Percentiles rank a stretch among this genome's conserved stretches.
These are phyloP conservation scores for Molossus molossus DNA, from an alignment of 2,797 vertebrate species.

Conservation along the genomic window DNA sequence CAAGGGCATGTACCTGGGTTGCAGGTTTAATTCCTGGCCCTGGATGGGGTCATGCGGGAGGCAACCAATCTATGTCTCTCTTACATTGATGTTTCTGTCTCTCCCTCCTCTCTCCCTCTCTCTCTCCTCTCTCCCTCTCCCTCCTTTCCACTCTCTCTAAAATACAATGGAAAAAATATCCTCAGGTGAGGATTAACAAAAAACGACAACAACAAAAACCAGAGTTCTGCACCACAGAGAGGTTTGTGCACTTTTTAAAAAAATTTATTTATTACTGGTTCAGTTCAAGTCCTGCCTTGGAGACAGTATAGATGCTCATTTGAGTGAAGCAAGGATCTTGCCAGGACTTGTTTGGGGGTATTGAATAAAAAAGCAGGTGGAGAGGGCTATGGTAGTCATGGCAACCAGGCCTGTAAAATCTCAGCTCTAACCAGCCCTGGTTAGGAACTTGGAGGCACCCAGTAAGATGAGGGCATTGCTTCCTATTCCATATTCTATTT, in stretches of 20 bases:
- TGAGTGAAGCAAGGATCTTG: slow-evolving; percentile 82
- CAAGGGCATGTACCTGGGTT: too few relatives aligned
- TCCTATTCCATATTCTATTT: slow-evolving; percentile 58
- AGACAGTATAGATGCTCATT: slow-evolving; percentile 82
- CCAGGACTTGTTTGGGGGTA: slow-evolving; percentile 80
- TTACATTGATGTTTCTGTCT: too few relatives aligned
- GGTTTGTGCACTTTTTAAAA: slow-evolving; percentile 68
- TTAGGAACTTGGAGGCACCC: slow-evolving; percentile 30
- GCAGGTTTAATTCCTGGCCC: too few relatives aligned
- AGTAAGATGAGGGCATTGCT: slow-evolving; percentile 62
- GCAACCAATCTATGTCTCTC: too few relatives aligned
- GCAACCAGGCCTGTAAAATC: slow-evolving; percentile 74
- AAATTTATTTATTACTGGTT: slow-evolving; percentile 67
- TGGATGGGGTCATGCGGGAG: too few relatives aligned
- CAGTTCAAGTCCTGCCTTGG: slow-evolving; percentile 72
- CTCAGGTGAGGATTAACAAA: too few relatives aligned
- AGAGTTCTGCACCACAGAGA: slow-evolving; percentile 69
- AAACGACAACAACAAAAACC: too few relatives aligned
- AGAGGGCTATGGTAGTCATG: slow-evolving; percentile 81
- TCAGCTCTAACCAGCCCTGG: slow-evolving; percentile 67
- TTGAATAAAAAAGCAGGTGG: slow-evolving; percentile 79
- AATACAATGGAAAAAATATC: too few relatives aligned
- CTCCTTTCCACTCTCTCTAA: too few relatives aligned
- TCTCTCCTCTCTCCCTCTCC: too few relatives aligned
- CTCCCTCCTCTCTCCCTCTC: too few relatives aligned